phyloP scores from a whole-genome alignment of 2,888 invertebrate species.

The Byasa hedistus region DNA sequence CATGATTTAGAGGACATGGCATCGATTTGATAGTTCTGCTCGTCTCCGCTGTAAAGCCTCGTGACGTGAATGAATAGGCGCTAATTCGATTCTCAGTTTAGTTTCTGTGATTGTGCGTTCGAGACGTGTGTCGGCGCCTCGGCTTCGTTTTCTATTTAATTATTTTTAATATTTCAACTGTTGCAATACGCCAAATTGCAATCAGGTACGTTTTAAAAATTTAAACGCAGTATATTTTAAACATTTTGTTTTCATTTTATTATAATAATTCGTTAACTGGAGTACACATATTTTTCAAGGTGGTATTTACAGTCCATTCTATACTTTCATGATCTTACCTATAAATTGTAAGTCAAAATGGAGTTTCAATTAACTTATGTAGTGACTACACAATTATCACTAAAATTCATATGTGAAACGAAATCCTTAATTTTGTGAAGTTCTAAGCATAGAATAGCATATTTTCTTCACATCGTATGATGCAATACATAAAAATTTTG shows the following conservation, averaged over 20 bases:
- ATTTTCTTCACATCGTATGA: no score
- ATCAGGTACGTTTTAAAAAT: constrained; percentile 28
- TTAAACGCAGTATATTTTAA: neutral
- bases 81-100: constrained; percentile 54
- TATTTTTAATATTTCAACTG: constrained; percentile 31
- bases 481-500: no score
- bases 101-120: constrained; percentile 61
- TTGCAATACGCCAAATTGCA: constrained; percentile 29
- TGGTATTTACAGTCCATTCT: neutral
- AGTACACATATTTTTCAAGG: constrained; percentile 1
- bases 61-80: constrained; percentile 37
- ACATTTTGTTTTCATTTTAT: neutral
- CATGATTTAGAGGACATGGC: constrained; percentile 48
- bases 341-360: neutral
- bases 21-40: constrained; percentile 42
- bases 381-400: neutral
- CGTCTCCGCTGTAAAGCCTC: constrained; percentile 34
- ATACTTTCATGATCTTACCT: constrained; percentile 4
- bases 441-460: neutral
- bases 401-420: neutral
- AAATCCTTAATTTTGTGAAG: neutral
- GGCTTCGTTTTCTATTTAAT: constrained; percentile 32
- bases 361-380: neutral
- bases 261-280: neutral
- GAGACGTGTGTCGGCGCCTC: constrained; percentile 53